Evolutionary conservation across 1,140 invertebrate species (phyloP).

Genomic region (Mamestra configurata): DNA sequence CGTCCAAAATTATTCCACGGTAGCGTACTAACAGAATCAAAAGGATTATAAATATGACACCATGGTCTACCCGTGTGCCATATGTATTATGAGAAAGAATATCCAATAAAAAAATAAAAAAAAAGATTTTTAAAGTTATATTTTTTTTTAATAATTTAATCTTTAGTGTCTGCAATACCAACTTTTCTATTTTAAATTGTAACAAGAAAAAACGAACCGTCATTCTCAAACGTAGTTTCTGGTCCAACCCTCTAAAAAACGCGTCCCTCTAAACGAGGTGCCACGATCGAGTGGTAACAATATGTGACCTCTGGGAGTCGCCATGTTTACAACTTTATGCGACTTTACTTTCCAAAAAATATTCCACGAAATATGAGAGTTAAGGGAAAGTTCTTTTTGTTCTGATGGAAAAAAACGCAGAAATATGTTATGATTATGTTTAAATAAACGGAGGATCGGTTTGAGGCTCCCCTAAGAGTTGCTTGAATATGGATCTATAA

Average conservation of each 20-base stretch:
- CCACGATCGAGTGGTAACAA: constrained; percentile 55
- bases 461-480: constrained; percentile 37
- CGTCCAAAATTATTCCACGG: too few species aligned
- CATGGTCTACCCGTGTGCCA: too few species aligned
- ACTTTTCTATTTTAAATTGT: too few species aligned
- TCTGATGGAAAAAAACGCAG: constrained; percentile 13
- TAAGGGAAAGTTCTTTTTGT: constrained; percentile 41
- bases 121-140: too few species aligned
- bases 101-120: too few species aligned
- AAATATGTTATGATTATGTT: constrained; percentile 52
- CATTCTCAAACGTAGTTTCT: constrained; percentile 12
- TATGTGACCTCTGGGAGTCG: constrained; percentile 50
- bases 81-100: too few species aligned
- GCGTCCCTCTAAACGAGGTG: constrained; percentile 54
- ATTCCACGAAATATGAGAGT: constrained; percentile 47
- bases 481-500: constrained; percentile 9
- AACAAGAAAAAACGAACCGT: neutral
- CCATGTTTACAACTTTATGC: constrained; percentile 46
- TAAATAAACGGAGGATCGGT: constrained; percentile 44
- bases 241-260: constrained; percentile 12
- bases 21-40: too few species aligned
- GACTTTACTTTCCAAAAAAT: constrained; percentile 51
- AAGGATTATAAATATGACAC: too few species aligned
- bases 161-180: too few species aligned
- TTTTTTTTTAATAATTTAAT: too few species aligned